Evolutionary conservation across 23 tunicate species (phyloP).

Genomic region (Halocynthia roretzi): DNA sequence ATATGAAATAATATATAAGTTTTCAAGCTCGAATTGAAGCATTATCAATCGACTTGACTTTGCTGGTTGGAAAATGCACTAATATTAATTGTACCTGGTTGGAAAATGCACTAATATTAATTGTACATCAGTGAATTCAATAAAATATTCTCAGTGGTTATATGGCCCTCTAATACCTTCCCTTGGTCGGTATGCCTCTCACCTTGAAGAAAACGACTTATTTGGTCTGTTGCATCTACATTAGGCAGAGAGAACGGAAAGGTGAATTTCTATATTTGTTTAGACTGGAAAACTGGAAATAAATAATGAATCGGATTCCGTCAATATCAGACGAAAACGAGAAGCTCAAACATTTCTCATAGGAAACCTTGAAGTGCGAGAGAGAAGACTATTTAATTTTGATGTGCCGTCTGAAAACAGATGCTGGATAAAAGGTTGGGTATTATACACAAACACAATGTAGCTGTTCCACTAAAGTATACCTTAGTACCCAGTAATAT

Average conservation of each 20-base stretch:
- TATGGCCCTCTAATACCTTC: too few relatives aligned
- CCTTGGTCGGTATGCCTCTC: too few relatives aligned
- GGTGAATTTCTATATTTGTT: too few relatives aligned
- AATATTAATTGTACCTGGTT: too few relatives aligned
- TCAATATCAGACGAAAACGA: neutral
- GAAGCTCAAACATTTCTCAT: slow-evolving; percentile 6
- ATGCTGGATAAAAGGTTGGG: slow-evolving; percentile 63
- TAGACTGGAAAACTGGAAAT: neutral
- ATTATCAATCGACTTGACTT: neutral
- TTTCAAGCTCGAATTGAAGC: neutral
- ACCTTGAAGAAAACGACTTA: too few relatives aligned
- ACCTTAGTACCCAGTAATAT: neutral
- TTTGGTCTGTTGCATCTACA: too few relatives aligned
- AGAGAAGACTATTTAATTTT: slow-evolving; percentile 35
- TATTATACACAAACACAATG: neutral
- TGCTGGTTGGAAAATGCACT: too few relatives aligned
- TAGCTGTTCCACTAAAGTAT: neutral
- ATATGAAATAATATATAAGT: neutral
- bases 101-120: too few relatives aligned
- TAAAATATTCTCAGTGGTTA: too few relatives aligned
- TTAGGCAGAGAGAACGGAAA: too few relatives aligned
- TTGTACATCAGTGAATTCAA: too few relatives aligned
- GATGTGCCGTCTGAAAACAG: slow-evolving; percentile 47
- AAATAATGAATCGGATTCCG: neutral
- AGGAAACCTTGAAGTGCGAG: slow-evolving; percentile 9